These are phyloP conservation scores for Pica pica DNA, from an alignment of 2,113 vertebrate species.

Conservation along the genomic window DNA sequence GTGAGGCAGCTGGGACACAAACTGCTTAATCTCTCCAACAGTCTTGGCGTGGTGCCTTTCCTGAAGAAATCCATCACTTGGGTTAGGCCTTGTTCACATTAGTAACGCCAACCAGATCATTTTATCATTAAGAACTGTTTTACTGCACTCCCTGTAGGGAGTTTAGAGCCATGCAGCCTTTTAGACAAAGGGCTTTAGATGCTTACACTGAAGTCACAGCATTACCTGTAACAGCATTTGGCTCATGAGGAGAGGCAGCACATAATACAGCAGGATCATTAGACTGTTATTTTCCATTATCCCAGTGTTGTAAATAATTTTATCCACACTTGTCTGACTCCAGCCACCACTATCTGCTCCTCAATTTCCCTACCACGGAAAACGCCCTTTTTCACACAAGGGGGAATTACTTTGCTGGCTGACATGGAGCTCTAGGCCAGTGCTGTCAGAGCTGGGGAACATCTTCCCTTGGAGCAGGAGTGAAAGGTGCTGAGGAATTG, in stretches of 20 bases:
- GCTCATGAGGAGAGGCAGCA: neutral
- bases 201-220: neutral
- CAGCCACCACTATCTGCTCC: neutral
- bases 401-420: neutral
- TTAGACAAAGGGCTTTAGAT: neutral
- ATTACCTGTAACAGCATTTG: neutral
- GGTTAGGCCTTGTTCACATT: neutral
- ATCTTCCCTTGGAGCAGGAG: neutral
- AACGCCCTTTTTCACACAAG: neutral
- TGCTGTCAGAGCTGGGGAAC: neutral
- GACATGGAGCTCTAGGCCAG: neutral
- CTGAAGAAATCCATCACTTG: slow-evolving; percentile 56
- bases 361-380: neutral
- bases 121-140: neutral
- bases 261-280: neutral
- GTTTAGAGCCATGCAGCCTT: rapidly evolving
- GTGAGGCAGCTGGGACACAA: slow-evolving; percentile 95
- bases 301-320: neutral
- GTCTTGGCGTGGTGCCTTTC: slow-evolving; percentile 96
- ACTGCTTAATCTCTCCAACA: slow-evolving; percentile 97
- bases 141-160: neutral
- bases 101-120: neutral
- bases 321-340: neutral
- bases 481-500: neutral
- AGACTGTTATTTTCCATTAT: neutral